Evolutionary conservation across 2,113 vertebrate species (phyloP), one percentile per base, ranked within the genome.

Genomic region (Rhinoderma darwinii): DNA sequence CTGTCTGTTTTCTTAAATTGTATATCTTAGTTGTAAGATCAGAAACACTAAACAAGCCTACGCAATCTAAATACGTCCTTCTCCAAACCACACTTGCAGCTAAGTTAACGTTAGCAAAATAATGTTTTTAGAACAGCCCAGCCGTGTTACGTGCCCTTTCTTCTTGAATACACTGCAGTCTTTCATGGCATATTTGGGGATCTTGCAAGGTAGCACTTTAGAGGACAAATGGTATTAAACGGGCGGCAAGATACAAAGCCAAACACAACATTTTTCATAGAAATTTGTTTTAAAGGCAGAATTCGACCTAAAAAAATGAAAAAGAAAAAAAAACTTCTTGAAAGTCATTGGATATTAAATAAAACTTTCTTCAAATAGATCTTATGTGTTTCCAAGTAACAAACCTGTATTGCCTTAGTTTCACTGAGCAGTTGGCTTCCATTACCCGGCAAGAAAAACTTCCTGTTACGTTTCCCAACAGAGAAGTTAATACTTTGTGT

Each of bases 51-150:
- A 87, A 82, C 78, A 87, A 82, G 50, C 85, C 85, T 82, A 82
- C 78, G 85, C 85, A 74, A 39, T 74, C 77, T 74, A 47, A 87
- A 80, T 87, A 56, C 84, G 50, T 87, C 85, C 51, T 44, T 73
- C 85, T 82, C 78, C 66, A 82, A 87, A 87, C 85, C 85, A 59
- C 85, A 87, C 66, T 86, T 39, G 66, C 85, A 51, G 85, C 85
- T 81, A 81, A 56, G 77, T 73, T 86, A 81, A 80, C 76, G 32
- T 87, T 82, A 82, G 63, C 63, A 87, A 82, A 87, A 87, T 54
- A 74, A 35, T 73, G 78, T 87, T 87, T 51, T 35, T 37, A 51
- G 66, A 37, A 15, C 39, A 35, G 56, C 51, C 54, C 15, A 11
- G 30, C 20, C 44, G 17, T 47, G 50, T 61, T 44, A 35, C 37